Evolutionary conservation across 2,888 invertebrate genomes (phyloP).

Genomic region (Calliopum simillimum): DNA sequence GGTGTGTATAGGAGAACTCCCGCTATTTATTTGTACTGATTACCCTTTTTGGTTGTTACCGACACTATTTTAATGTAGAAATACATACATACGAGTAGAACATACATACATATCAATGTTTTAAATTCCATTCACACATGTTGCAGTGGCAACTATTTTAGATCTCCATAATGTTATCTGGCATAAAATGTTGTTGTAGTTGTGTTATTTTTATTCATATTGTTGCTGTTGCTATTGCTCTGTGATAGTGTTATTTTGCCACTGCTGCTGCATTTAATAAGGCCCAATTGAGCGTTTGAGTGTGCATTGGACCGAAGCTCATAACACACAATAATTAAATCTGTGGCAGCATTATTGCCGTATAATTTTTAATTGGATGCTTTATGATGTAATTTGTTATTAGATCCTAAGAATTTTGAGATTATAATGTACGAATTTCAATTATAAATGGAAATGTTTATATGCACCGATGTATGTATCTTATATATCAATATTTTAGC

Average conservation of each 20-base stretch:
- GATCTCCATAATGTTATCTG: background rate
- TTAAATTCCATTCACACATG: too few species aligned
- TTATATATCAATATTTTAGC: too few species aligned
- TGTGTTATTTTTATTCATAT: slow-evolving; percentile 13
- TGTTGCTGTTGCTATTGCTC: background rate
- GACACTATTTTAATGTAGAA: too few species aligned
- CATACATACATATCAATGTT: too few species aligned
- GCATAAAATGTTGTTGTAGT: slow-evolving; percentile 15
- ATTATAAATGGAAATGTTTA: too few species aligned
- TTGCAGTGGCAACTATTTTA: too few species aligned
- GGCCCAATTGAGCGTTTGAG: background rate
- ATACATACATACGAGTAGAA: too few species aligned
- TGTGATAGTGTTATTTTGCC: background rate
- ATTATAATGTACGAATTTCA: too few species aligned
- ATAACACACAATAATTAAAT: slow-evolving; percentile 3
- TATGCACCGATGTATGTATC: too few species aligned
- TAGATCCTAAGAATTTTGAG: background rate
- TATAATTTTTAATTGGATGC: slow-evolving; percentile 15
- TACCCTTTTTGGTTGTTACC: too few species aligned
- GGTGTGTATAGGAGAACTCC: too few species aligned
- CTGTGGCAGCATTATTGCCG: slow-evolving; percentile 3
- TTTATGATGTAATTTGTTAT: background rate
- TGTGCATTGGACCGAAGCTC: background rate
- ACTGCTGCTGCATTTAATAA: slow-evolving; percentile 6
- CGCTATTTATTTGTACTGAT: too few species aligned